These are phyloP conservation scores for Trematomus loennbergii DNA, from an alignment of 2,113 vertebrate genomes.

Conservation along the genomic window DNA sequence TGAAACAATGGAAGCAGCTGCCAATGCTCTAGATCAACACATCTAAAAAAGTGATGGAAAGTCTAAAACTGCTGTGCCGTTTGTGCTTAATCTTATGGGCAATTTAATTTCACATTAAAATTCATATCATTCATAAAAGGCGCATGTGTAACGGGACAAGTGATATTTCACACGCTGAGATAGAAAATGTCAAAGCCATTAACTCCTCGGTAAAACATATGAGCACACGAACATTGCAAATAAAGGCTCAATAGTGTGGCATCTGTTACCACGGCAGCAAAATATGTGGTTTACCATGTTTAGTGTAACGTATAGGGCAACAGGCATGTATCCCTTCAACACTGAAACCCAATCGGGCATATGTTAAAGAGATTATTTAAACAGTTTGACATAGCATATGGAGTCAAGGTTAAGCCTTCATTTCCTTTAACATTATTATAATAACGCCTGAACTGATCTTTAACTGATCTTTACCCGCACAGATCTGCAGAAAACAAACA, in stretches of 20 bases:
- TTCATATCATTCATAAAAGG: constrained; percentile 21
- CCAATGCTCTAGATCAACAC: constrained; percentile 5
- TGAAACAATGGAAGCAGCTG: not conserved
- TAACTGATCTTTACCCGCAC: not conserved
- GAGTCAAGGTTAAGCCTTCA: not conserved
- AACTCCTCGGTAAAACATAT: constrained; percentile 44
- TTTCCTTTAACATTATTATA: not conserved
- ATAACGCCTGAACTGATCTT: not conserved
- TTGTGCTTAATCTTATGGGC: constrained; percentile 15
- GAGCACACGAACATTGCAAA: constrained; percentile 22
- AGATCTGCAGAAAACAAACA: not conserved
- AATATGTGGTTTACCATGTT: not conserved
- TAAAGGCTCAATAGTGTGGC: constrained; percentile 8
- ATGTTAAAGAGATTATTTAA: not conserved
- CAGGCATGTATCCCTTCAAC: not conserved
- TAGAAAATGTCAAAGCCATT: constrained; percentile 59
- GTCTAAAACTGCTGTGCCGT: not conserved
- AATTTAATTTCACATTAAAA: constrained; percentile 20
- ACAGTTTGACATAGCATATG: not conserved
- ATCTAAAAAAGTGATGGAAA: not conserved
- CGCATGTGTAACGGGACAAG: constrained; percentile 22
- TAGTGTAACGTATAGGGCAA: constrained; percentile 12
- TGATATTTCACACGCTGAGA: constrained; percentile 19
- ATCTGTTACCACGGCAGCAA: constrained; percentile 1
- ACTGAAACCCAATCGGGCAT: not conserved